A percentile compares a stretch with the other conserved stretches of the same genome.
phyloP scores from a whole-genome alignment of 23 tunicate species.

The Trididemnum miniatum region DNA sequence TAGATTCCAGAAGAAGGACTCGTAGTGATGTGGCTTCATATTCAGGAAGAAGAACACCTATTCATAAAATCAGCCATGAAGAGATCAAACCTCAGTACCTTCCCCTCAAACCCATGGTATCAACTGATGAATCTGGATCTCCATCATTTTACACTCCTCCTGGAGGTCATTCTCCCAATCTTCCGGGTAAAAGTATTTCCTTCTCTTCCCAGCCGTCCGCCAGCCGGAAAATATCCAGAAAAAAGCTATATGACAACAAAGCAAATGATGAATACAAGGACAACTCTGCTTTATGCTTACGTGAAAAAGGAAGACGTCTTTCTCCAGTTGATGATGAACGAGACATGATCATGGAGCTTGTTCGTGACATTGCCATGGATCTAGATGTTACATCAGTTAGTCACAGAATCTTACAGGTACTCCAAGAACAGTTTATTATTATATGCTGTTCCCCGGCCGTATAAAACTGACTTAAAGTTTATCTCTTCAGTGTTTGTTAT shows the following conservation, averaged over 20 bases:
- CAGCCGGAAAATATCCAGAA: slow-evolving; percentile 63
- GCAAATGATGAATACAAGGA: not conserved
- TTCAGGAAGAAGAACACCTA: slow-evolving; percentile 78
- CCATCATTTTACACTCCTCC: slow-evolving; percentile 75
- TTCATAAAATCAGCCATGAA: slow-evolving; percentile 64
- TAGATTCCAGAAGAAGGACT: not conserved
- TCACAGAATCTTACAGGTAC: slow-evolving; percentile 90
- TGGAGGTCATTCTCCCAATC: slow-evolving; percentile 4
- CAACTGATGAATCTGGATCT: slow-evolving; percentile 69
- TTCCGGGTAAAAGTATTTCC: not conserved
- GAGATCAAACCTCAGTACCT: slow-evolving; percentile 70
- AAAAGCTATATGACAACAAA: slow-evolving; percentile 1
- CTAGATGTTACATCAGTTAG: slow-evolving; percentile 91
- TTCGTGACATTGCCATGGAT: slow-evolving; percentile 89
- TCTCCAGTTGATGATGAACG: slow-evolving; percentile 76
- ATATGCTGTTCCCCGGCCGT: too few species aligned
- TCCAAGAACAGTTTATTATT: too few species aligned
- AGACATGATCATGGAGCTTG: slow-evolving; percentile 97
- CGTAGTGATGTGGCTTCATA: slow-evolving; percentile 18
- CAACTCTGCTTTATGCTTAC: not conserved
- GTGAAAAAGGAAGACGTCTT: not conserved
- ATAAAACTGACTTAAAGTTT: too few species aligned
- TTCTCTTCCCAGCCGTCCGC: not conserved
- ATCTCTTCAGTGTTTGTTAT: too few species aligned
- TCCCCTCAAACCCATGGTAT: slow-evolving; percentile 84